A percentile compares a stretch with the other conserved stretches of the same genome.
These are phyloP conservation scores for crab-eating macaque (Macaca fascicularis) DNA, from an alignment of 2,113 vertebrate species.

Conservation along the genomic window DNA sequence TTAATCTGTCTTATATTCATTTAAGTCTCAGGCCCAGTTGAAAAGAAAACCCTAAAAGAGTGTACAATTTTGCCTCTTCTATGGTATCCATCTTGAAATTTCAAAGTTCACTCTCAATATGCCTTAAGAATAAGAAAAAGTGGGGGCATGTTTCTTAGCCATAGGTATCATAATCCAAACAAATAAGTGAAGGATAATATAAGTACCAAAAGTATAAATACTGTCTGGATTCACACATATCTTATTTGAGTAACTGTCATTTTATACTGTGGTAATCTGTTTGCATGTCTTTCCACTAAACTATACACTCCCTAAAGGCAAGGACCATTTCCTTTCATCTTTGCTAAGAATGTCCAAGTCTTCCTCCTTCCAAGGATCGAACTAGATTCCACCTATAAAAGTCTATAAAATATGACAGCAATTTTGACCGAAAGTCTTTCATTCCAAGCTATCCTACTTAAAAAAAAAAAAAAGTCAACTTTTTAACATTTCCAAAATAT, in stretches of 20 bases:
- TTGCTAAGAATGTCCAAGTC: neutral
- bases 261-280: neutral
- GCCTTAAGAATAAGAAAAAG: neutral
- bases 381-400: slow-evolving; percentile 16
- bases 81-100: neutral
- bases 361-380: neutral
- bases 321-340: neutral
- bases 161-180: neutral
- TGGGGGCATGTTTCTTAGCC: neutral
- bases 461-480: slow-evolving; percentile 15
- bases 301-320: neutral
- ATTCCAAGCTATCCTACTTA: neutral
- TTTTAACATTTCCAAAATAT: slow-evolving; percentile 64
- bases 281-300: neutral
- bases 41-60: neutral
- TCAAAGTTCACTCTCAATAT: neutral
- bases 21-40: neutral
- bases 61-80: neutral
- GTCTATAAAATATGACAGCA: neutral
- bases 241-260: neutral
- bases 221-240: neutral
- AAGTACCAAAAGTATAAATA: neutral
- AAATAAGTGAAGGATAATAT: neutral
- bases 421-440: neutral
- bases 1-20: neutral